phyloP scores from a whole-genome alignment of 2,113 vertebrate genomes.

The Rissa tridactyla region DNA sequence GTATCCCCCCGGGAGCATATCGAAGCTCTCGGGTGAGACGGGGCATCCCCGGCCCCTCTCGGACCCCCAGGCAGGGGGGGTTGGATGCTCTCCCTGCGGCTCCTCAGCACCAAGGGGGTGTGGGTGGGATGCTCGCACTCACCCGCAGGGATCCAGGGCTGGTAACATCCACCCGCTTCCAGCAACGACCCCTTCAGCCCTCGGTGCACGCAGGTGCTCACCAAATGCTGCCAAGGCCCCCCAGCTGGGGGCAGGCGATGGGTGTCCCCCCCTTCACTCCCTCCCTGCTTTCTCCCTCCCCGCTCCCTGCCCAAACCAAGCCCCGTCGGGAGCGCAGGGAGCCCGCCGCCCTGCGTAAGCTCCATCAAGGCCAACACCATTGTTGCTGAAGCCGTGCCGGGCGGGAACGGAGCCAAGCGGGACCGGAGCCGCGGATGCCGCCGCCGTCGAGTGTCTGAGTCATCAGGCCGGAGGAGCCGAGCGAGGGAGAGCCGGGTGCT shows the following conservation, averaged over 20 bases:
- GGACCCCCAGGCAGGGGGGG: fast-evolving
- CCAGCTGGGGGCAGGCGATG: fast-evolving
- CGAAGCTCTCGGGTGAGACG: fast-evolving
- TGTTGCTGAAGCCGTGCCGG: neutral
- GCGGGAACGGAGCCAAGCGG: neutral
- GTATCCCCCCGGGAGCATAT: fast-evolving
- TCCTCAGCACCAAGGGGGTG: neutral
- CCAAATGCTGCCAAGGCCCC: neutral
- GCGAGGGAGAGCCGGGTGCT: neutral
- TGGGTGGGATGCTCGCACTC: neutral
- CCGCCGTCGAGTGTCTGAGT: neutral
- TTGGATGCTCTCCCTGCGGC: neutral
- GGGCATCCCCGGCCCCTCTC: neutral
- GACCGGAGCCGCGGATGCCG: neutral
- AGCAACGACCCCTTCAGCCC: neutral
- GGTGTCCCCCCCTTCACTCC: neutral
- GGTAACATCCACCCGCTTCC: neutral
- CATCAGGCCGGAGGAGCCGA: neutral
- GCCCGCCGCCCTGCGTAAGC: neutral
- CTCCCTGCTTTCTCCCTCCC: neutral
- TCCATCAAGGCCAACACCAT: neutral
- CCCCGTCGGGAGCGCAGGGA: fast-evolving
- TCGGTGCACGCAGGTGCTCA: fast-evolving
- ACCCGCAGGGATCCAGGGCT: neutral
- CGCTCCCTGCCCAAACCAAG: neutral